phyloP scores from a whole-genome alignment of 2,888 invertebrate species.

The Nomada ferruginata region DNA sequence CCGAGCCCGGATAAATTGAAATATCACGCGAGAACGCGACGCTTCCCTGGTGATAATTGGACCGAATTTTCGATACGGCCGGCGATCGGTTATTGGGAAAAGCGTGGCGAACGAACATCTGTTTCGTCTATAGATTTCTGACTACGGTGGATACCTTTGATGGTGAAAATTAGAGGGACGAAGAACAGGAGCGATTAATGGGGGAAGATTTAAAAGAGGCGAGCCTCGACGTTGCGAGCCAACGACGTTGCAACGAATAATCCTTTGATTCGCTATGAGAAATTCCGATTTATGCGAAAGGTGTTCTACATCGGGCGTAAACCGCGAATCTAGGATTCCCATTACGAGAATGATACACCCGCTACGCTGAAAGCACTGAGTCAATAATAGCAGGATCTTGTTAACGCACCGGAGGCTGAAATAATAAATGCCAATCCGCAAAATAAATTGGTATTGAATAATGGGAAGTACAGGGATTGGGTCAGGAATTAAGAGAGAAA shows the following conservation, averaged over 20 bases:
- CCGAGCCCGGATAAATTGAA: constrained; percentile 10
- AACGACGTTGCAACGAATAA: too few species aligned
- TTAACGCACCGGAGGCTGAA: constrained; percentile 18
- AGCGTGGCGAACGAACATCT: not conserved
- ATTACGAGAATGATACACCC: constrained; percentile 8
- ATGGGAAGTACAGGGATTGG: not conserved
- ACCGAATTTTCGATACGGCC: not conserved
- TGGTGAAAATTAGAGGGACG: too few species aligned
- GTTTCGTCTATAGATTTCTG: not conserved
- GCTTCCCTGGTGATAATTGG: constrained; percentile 3
- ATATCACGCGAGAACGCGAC: constrained; percentile 4
- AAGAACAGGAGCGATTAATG: too few species aligned
- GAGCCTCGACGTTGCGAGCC: too few species aligned
- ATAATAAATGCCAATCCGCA: constrained; percentile 6
- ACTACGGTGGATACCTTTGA: too few species aligned
- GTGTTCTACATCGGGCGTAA: too few species aligned
- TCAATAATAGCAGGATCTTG: constrained; percentile 12
- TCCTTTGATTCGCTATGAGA: too few species aligned
- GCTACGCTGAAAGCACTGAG: constrained; percentile 20
- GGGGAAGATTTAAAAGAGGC: too few species aligned
- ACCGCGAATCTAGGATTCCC: constrained; percentile 1
- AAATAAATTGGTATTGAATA: not conserved
- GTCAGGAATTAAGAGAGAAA: too few species aligned
- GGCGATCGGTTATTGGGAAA: not conserved
- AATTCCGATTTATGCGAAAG: too few species aligned